A percentile compares a stretch with the other conserved stretches of the same genome.
These are phyloP conservation scores for Drosophila persimilis DNA, from an alignment of 1,140 invertebrate species.

Conservation along the genomic window DNA sequence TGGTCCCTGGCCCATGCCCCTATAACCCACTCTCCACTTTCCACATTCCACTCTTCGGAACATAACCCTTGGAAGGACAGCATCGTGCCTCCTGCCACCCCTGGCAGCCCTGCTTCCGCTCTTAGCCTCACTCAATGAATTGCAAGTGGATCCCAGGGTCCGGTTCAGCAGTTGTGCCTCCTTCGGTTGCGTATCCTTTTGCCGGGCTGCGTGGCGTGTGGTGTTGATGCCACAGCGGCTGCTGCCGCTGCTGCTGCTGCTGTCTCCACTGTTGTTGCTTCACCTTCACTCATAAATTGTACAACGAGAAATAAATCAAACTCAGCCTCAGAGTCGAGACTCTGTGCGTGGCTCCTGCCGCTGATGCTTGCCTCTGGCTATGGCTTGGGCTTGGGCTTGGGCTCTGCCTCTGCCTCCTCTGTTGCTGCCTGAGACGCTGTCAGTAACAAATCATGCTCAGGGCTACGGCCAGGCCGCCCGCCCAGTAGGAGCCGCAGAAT, in stretches of 20 bases:
- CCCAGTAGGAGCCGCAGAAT: conserved; percentile 55
- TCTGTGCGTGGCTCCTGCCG: conserved; percentile 4
- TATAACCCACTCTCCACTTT: background rate
- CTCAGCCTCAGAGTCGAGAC: conserved; percentile 50
- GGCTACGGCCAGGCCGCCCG: conserved; percentile 48
- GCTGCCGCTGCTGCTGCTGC: conserved; percentile 21
- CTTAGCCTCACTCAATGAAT: conserved; percentile 39
- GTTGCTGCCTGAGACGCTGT: conserved; percentile 69
- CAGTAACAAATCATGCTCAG: conserved; percentile 80
- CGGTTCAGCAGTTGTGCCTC: conserved; percentile 12
- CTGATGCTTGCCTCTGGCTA: background rate
- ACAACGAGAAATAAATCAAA: conserved; percentile 80
- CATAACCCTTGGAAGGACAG: conserved; percentile 62
- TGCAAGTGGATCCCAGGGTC: conserved; percentile 35
- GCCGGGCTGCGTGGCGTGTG: no score
- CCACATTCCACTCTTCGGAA: conserved; percentile 3
- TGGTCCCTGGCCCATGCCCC: conserved; percentile 14
- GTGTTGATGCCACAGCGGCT: conserved; percentile 6
- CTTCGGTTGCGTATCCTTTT: conserved; percentile 9
- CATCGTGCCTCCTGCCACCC: background rate
- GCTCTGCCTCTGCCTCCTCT: conserved; percentile 4
- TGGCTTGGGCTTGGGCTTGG: no score
- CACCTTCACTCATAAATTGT: conserved; percentile 82
- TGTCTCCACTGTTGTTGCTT: conserved; percentile 40
- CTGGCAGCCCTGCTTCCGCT: background rate